Evolutionary conservation across 2,888 invertebrate species (phyloP).

Genomic region (Chloroclystis v-ata): DNA sequence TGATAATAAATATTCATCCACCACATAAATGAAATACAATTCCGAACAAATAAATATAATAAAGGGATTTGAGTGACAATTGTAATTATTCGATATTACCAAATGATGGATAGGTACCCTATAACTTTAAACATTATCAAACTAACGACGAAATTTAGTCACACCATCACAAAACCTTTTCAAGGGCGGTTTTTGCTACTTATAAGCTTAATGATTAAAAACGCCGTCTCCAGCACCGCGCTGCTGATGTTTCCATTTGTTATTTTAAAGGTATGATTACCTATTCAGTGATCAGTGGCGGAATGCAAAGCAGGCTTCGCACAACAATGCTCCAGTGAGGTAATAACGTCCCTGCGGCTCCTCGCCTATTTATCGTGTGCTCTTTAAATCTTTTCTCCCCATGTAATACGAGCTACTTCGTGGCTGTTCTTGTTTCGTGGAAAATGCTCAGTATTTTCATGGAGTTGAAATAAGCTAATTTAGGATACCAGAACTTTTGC

Average conservation of each 20-base stretch:
- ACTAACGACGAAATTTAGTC: no score
- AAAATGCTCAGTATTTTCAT: slow-evolving; percentile 27
- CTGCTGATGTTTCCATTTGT: slow-evolving; percentile 7
- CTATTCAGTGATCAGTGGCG: slow-evolving; percentile 29
- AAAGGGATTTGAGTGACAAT: no score
- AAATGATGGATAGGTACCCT: no score
- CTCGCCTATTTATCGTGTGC: slow-evolving; percentile 47
- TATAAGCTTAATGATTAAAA: no score
- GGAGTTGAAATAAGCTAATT: slow-evolving; percentile 10
- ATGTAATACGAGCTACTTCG: slow-evolving; percentile 31
- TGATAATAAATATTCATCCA: no score
- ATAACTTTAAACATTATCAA: no score
- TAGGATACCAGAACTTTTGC: not conserved
- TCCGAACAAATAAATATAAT: no score
- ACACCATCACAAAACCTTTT: no score
- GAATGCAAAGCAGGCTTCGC: slow-evolving; percentile 32
- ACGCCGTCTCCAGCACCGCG: not conserved
- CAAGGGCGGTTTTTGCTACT: no score
- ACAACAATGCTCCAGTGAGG: slow-evolving; percentile 39
- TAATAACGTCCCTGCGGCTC: slow-evolving; percentile 40
- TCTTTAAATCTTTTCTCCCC: slow-evolving; percentile 33
- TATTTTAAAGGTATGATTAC: slow-evolving; percentile 9
- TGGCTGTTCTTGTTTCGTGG: slow-evolving; percentile 33
- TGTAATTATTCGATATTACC: no score
- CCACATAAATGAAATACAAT: no score